Base-by-base conservation (phyloP, 2,113 vertebrate species). In the Diphyllodes magnificus region DNA sequence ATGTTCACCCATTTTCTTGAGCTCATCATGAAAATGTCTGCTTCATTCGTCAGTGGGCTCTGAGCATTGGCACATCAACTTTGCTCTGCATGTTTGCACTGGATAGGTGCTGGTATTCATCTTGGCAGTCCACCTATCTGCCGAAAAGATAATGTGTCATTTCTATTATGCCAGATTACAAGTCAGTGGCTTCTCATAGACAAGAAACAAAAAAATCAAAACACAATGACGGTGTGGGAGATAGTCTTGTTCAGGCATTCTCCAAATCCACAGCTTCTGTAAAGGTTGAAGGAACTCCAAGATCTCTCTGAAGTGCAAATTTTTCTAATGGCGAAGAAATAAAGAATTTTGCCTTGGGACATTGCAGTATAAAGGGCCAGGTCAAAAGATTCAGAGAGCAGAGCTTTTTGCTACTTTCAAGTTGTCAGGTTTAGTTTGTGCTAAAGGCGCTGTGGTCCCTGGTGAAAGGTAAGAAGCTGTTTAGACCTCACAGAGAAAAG, bases 341-440 rank as follows among this genome's bases (percentile, higher is more conserved):
- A 35, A 49, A 16, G 13, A 64, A 39, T 94, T 92, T 92, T 83
- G 64, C 79, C 47, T 92, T 81, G 31, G 75, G 56, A 86, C 20
- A 47, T 42, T 24, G 50, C 37, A 70, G 56, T 44, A 40, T 51
- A 54, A 83, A 75, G 15, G 78, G 42, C 10, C 56, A 68, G 39
- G 63, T 60, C 66, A 82, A 90, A 85, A 50, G 65, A 86, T 56
- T 76, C 40, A 35, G 51, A 82, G 54, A 70, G 50, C n/a, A 86
- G 61, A 83, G 79, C 49, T 65, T 83, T 92, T 65, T 75, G 15
- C 40, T 84, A 3, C 81, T 90, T 93, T 76, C 73, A 68, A 31
- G 35, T 25, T 84, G 60, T 76, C 61, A 76, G 33, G 23, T 86
- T 91, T 82, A 64, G 44, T 73, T 75, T 82, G 65, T 24, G 18